Percentiles rank a stretch among this genome's conserved stretches.
Evolutionary conservation across 2,888 invertebrate genomes (phyloP).

Genomic region (Incurvaria masculella): DNA sequence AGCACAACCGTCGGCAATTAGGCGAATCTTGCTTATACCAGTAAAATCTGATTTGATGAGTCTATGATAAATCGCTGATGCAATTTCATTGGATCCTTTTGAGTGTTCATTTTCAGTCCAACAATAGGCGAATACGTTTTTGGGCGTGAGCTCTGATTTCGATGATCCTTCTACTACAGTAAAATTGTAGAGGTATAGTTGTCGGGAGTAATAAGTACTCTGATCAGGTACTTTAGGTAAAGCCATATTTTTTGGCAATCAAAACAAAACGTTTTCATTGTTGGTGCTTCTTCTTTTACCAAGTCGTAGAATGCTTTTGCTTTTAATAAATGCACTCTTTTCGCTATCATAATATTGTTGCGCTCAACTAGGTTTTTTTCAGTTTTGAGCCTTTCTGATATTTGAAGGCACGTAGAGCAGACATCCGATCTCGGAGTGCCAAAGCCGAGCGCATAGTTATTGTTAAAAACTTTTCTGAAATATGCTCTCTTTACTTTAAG

Average conservation of each 20-base stretch:
- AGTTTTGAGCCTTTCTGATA: conserved; percentile 7
- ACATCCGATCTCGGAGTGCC: conserved; percentile 11
- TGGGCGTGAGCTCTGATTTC: conserved; percentile 14
- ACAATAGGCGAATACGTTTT: conserved; percentile 19
- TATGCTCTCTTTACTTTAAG: conserved; percentile 9
- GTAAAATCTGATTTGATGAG: conserved; percentile 11
- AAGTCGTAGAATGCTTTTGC: conserved; percentile 19
- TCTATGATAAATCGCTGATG: conserved; percentile 8
- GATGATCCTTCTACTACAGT: conserved; percentile 13
- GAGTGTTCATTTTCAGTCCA: conserved; percentile 18
- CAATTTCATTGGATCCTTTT: conserved; percentile 17
- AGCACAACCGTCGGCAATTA: conserved; percentile 19
- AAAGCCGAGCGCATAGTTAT: conserved; percentile 15
- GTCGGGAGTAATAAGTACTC: conserved; percentile 14
- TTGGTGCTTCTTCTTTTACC: conserved; percentile 16
- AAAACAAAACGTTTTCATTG: conserved; percentile 19
- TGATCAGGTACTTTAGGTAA: conserved; percentile 21
- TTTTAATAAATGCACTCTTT: conserved; percentile 18
- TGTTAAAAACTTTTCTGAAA: conserved; percentile 13
- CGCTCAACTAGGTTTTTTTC: conserved; percentile 3
- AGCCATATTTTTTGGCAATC: conserved; percentile 20
- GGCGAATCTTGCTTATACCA: conserved; percentile 12
- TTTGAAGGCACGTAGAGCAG: conserved; percentile 12
- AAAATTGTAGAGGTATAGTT: conserved; percentile 18
- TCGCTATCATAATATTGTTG: conserved; percentile 11